A percentile compares a stretch with the other conserved stretches of the same genome.
Conservation (phyloP, 2,888 invertebrate species). For the Oscheius onirici region DNA sequence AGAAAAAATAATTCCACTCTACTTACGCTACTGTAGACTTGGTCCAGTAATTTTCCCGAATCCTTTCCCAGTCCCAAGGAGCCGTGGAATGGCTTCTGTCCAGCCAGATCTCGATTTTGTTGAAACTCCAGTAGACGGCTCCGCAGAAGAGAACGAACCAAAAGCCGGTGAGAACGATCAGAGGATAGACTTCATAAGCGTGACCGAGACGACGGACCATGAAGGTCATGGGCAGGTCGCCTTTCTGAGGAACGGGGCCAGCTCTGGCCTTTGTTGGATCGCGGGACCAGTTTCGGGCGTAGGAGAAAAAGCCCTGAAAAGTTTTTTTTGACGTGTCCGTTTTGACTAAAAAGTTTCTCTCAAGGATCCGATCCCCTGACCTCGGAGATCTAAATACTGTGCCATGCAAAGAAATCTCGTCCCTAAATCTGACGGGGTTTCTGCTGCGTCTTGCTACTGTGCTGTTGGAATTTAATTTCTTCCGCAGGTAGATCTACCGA, state of each 20-base stretch:
- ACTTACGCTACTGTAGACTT: slow-evolving; percentile 44
- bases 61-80: slow-evolving; percentile 67
- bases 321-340: background rate
- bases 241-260: slow-evolving; percentile 43
- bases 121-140: slow-evolving; percentile 57
- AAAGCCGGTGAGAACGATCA: slow-evolving; percentile 53
- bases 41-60: slow-evolving; percentile 62
- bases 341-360: background rate
- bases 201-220: slow-evolving; percentile 58
- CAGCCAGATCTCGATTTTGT: slow-evolving; percentile 65
- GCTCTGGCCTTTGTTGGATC: slow-evolving; percentile 41
- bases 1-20: background rate
- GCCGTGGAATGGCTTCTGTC: slow-evolving; percentile 59
- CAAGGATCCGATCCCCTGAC: too few relatives aligned
- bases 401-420: background rate
- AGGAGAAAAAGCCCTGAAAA: slow-evolving; percentile 43
- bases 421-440: too few relatives aligned
- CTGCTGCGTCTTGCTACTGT: background rate
- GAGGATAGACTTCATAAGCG: slow-evolving; percentile 66
- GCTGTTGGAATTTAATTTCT: too few relatives aligned
- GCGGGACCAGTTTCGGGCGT: slow-evolving; percentile 49
- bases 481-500: too few relatives aligned
- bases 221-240: slow-evolving; percentile 57
- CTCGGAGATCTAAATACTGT: too few relatives aligned
- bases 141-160: slow-evolving; percentile 58